Base-by-base conservation (phyloP, 2,113 vertebrate species). In the Chamaetylas fuelleborni region DNA sequence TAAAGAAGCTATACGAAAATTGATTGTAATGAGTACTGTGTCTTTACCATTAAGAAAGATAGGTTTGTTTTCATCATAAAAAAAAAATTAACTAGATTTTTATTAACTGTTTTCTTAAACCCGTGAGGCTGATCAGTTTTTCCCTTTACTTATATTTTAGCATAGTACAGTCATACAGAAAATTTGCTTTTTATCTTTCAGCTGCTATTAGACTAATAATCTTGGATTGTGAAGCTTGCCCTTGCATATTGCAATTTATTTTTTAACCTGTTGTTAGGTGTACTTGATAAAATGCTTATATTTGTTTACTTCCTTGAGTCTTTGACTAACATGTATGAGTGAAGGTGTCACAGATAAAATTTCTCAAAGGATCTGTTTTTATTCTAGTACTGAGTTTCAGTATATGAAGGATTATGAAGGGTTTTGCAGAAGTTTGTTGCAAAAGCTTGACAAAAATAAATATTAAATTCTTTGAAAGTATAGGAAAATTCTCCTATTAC, bases 41-140 rank as follows among this genome's bases (percentile, higher is more conserved):
- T 87, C 66, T 92, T 91, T 84, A n/a, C 22, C 29, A 53, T 71
- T 88, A 86, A 88, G 81, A 94, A 81, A 91, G 31, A 96, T 86
- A 54, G 33, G 80, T 69, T 94, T 95, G 84, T 95, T 93, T 92
- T 82, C 57, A 88, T 66, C 33, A 56, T 90, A 11, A 40, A 86
- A 85, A 86, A 85, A 62, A 62, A 79, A 78, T 8, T 24, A 83
- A 78, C 45, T 77, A n/a, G 53, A 57, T 80, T 94, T 95, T 96
- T 91, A 95, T 96, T 91, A 96, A 92, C 73, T 80, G 33, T 89
- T 95, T 96, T 90, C 78, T 95, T 89, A 92, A 93, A 80, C 57
- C 22, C 42, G 8, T 19, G 43, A 79, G 81, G 25, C 36, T 51
- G 57, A 67, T 78, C 33, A 33, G 78, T 50, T 84, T 93, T 92